These are phyloP conservation scores for Stenodera caucasica DNA, from an alignment of 2,888 invertebrate genomes.

Conservation along the genomic window DNA sequence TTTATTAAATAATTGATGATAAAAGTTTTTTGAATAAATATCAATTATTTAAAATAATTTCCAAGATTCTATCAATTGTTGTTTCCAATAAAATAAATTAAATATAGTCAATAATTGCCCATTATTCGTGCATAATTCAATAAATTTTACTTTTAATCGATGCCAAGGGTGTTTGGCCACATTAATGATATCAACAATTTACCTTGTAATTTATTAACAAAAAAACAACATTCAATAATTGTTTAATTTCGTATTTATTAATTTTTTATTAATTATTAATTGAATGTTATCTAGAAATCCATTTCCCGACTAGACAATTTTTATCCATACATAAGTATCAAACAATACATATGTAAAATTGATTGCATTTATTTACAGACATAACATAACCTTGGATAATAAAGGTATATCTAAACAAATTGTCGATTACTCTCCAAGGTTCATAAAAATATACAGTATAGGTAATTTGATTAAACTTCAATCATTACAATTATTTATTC, in stretches of 20 bases:
- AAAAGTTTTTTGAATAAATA: too few species aligned
- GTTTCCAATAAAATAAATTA: too few species aligned
- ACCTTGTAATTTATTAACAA: neutral
- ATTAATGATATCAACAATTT: neutral
- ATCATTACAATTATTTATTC: neutral
- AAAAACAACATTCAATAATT: neutral
- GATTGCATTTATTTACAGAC: neutral
- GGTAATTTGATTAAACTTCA: neutral
- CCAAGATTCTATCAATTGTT: too few species aligned
- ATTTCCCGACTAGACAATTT: constrained; percentile 5
- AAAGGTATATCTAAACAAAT: neutral
- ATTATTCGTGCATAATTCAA: neutral
- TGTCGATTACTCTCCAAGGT: constrained; percentile 1
- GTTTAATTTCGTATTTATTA: too few species aligned
- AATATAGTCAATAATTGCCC: too few species aligned
- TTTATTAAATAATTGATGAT: too few species aligned
- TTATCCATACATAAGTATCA: neutral
- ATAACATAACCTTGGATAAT: neutral
- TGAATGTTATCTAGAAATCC: neutral
- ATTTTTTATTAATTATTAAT: neutral
- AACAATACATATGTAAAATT: neutral
- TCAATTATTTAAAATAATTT: too few species aligned
- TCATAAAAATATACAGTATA: neutral
- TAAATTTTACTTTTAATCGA: neutral
- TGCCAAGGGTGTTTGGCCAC: neutral